A percentile compares a stretch with the other conserved stretches of the same genome.
phyloP scores from a whole-genome alignment of 2,797 vertebrate genomes.

The Periophthalmus magnuspinnatus region DNA sequence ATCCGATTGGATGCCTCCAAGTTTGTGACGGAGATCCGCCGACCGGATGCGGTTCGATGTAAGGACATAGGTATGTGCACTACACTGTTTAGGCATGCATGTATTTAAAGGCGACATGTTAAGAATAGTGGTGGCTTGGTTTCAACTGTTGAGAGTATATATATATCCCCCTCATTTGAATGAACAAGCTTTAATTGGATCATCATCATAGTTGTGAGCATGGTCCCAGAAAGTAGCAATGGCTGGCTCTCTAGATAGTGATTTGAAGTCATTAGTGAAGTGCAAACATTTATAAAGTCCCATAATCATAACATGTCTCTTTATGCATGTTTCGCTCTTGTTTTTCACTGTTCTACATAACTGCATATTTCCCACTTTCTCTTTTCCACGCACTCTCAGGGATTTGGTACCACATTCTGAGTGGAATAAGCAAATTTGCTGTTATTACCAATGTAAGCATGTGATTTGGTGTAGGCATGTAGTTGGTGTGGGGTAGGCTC shows the following conservation, averaged over 20 bases:
- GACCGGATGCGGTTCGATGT: conserved; percentile 89
- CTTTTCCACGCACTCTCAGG: conserved; percentile 77
- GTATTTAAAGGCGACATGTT: conserved; percentile 19
- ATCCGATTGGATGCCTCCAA: conserved; percentile 94
- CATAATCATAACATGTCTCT: conserved; percentile 12
- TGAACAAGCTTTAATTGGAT: background rate
- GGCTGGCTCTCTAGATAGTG: background rate
- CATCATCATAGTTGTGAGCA: background rate
- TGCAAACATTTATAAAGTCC: background rate
- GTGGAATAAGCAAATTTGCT: conserved; percentile 95
- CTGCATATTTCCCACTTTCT: conserved; percentile 30
- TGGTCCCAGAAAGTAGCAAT: background rate
- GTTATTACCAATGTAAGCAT: conserved; percentile 98
- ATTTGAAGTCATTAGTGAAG: background rate
- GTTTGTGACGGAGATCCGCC: conserved; percentile 89
- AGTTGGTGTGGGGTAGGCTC: background rate
- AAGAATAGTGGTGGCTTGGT: background rate
- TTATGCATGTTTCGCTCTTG: conserved; percentile 18
- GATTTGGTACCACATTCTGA: conserved; percentile 95
- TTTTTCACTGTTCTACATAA: conserved; percentile 15
- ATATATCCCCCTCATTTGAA: too few relatives aligned
- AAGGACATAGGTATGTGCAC: conserved; percentile 90
- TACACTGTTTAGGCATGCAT: conserved; percentile 26
- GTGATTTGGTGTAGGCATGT: conserved; percentile 1
- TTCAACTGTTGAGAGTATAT: too few relatives aligned